phyloP scores from a whole-genome alignment of 2,113 vertebrate genomes.

The Enhydra lutris region DNA sequence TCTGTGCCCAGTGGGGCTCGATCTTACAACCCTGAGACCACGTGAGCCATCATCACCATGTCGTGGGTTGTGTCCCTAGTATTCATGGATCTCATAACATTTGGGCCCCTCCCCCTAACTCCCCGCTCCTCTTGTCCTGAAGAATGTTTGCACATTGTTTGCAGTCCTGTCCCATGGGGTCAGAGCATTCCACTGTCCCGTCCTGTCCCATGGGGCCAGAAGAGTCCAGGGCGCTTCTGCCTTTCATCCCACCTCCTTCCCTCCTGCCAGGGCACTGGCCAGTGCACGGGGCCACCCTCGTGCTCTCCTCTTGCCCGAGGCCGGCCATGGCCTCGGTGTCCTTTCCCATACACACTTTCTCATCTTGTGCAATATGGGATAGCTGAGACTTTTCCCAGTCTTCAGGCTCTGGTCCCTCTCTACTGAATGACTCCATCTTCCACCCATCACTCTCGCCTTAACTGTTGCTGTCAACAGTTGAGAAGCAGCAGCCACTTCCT shows the following conservation, averaged over 20 bases:
- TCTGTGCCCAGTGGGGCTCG: not conserved
- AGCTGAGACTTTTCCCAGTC: not conserved
- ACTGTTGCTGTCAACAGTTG: not conserved
- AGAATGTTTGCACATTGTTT: not conserved
- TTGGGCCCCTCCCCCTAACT: accelerated
- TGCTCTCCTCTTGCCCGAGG: not conserved
- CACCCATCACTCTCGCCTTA: not conserved
- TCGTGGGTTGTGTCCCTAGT: accelerated
- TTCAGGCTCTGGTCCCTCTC: not conserved
- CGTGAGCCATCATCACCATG: accelerated
- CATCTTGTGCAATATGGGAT: accelerated
- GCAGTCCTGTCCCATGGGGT: not conserved
- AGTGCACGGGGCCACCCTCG: not conserved
- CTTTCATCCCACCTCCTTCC: not conserved
- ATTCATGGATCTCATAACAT: not conserved
- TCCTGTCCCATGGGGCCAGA: not conserved
- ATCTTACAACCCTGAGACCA: not conserved
- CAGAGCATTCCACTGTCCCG: accelerated
- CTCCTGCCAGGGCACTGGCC: too few relatives aligned
- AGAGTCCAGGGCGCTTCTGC: not conserved
- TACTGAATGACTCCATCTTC: not conserved
- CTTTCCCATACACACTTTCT: not conserved
- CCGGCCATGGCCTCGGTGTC: accelerated
- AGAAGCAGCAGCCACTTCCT: not conserved
- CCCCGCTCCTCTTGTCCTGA: not conserved